Evolutionary conservation across 2,797 vertebrate species (phyloP).

Genomic region (Crocodylus rhombifer): DNA sequence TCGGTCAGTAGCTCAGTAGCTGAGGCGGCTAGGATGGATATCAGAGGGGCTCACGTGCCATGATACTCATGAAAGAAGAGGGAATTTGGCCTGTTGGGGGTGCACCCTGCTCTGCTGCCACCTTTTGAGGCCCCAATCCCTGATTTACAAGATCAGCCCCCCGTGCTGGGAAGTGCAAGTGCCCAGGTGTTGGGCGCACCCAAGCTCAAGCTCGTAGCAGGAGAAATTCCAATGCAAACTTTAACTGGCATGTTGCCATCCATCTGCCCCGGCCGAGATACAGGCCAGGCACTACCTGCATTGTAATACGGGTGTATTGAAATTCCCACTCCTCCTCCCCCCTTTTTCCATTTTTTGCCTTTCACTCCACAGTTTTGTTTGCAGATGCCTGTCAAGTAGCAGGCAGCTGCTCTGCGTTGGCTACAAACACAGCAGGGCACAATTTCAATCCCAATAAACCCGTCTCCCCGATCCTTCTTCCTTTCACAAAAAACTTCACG

Average conservation of each 20-base stretch:
- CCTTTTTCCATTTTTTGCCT: not conserved
- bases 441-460: not conserved
- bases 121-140: not conserved
- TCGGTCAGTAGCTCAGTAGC: not conserved
- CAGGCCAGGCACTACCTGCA: not conserved
- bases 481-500: not conserved
- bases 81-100: not conserved
- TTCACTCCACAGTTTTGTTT: not conserved
- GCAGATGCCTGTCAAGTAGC: no score
- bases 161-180: not conserved
- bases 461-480: rapidly evolving
- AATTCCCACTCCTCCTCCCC: not conserved
- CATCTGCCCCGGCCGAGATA: not conserved
- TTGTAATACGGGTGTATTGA: not conserved
- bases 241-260: not conserved
- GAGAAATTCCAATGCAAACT: not conserved
- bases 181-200: not conserved
- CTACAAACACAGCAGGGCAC: not conserved
- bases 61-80: not conserved
- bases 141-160: not conserved
- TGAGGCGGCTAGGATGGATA: not conserved
- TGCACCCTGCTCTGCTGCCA: not conserved
- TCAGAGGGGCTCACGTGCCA: not conserved
- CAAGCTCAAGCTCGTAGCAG: not conserved
- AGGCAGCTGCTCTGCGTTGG: not conserved